These are phyloP conservation scores for Lepidurus arcticus DNA, from an alignment of 1,140 invertebrate genomes.

Conservation along the genomic window DNA sequence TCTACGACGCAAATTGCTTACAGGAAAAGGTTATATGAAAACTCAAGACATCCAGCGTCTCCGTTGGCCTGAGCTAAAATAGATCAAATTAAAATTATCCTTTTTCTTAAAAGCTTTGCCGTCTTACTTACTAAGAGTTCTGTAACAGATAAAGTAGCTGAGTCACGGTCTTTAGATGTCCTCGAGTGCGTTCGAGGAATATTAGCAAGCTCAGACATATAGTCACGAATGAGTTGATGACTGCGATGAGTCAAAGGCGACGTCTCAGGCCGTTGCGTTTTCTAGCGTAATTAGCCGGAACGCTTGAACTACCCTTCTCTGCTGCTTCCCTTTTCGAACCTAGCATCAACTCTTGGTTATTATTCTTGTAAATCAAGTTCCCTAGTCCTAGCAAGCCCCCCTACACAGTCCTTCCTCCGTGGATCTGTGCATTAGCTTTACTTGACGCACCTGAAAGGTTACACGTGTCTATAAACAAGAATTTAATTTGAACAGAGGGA, in stretches of 20 bases:
- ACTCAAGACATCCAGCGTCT: too few relatives aligned
- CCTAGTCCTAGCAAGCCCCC: background rate
- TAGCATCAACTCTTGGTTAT: background rate
- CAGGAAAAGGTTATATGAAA: too few relatives aligned
- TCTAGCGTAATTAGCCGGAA: background rate
- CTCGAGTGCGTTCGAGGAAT: background rate
- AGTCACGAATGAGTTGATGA: background rate
- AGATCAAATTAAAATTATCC: background rate
- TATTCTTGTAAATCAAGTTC: background rate
- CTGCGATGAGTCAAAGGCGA: background rate
- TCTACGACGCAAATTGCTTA: too few relatives aligned
- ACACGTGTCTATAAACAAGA: conserved; percentile 3
- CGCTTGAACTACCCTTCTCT: background rate
- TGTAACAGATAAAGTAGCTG: background rate
- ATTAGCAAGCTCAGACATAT: background rate
- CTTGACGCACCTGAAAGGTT: background rate
- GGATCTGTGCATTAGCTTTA: background rate
- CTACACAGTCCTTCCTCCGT: background rate
- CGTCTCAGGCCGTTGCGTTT: background rate
- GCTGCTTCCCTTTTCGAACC: background rate
- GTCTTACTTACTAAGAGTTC: background rate
- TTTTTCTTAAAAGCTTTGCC: background rate
- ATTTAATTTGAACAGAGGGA: background rate
- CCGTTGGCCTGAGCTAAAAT: background rate
- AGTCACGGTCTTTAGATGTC: background rate